Evolutionary conservation across 1,140 invertebrate genomes (phyloP), one percentile per base, ranked within the genome.

Genomic region (Popillia japonica): DNA sequence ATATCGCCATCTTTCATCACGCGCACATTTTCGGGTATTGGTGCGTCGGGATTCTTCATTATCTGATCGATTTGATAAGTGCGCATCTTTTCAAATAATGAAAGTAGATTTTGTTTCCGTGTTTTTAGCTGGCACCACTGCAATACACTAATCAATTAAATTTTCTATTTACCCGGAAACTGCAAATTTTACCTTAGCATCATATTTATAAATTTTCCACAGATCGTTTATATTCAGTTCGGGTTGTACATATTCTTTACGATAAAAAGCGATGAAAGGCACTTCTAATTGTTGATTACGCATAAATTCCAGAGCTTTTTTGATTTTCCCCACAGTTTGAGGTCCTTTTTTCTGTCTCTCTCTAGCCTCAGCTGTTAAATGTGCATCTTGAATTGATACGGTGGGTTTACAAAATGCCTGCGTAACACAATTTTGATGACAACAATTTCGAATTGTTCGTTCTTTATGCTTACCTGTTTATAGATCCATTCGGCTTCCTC

Each of bases 401-500:
- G 94, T 92, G 0, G 92, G 90, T 78, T 94, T 94, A 78, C 92
- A 92, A 88, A 99, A 99, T 0, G 96, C 97, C 76, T 96, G 27
- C 23, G 20, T 42, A 27, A 72, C 48, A 7, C 14, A 14, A 44
- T 61, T 22, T n/a, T n/a, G n/a, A n/a, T n/a, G n/a, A n/a, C n/a
- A n/a, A n/a, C n/a, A n/a, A 64, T 20, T 64, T 11, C 59, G 22
- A 64, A n/a, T n/a, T 11, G 1, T 64, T 64, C 59, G 20, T 17
- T 9, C 1, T 20, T 11, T 22, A 27, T 2, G 17, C 17, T 78
- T 80, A 76, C 79, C 84, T 97, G 94, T 79, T 96, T 94, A 85
- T 97, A 98, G 64, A 99, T 99, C 98, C 98, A 99, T 82, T 98
- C 94, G 0, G 98, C 95, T 88, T 99, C 99, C 77, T 96, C 93